Evolutionary conservation across 2,888 invertebrate genomes (phyloP).

Genomic region (Malacosoma neustria): DNA sequence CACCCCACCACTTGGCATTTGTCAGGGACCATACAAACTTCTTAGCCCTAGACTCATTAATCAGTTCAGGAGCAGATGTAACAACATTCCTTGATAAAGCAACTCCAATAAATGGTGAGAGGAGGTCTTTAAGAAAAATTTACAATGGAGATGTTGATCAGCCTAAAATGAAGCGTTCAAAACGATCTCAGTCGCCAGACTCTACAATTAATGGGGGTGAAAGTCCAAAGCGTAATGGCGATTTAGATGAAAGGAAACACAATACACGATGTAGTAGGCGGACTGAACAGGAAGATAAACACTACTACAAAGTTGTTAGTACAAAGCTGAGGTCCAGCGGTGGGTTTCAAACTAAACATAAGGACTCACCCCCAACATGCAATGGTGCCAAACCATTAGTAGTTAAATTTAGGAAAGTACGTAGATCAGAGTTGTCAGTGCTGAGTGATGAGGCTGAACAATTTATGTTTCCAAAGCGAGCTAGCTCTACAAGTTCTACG

Average conservation of each 20-base stretch:
- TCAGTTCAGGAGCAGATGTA: conserved; percentile 78
- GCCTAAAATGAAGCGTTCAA: conserved; percentile 33
- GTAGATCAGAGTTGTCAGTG: conserved; percentile 82
- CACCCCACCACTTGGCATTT: conserved; percentile 83
- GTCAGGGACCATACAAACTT: conserved; percentile 84
- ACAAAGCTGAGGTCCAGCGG: conserved; percentile 79
- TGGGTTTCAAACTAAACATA: conserved; percentile 42
- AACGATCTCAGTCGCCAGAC: conserved; percentile 44
- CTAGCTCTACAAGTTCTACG: conserved; percentile 71
- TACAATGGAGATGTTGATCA: conserved; percentile 50
- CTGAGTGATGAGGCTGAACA: conserved; percentile 91
- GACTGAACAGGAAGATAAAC: conserved; percentile 42
- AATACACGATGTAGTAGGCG: conserved; percentile 49
- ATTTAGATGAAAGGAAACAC: conserved; percentile 39
- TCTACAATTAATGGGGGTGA: conserved; percentile 34
- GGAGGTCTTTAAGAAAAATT: conserved; percentile 46
- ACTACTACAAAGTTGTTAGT: conserved; percentile 83
- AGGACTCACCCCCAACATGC: conserved; percentile 63
- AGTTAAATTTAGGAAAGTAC: conserved; percentile 83
- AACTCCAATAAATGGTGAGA: conserved; percentile 53
- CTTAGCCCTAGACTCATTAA: conserved; percentile 82
- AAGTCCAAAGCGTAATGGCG: conserved; percentile 46
- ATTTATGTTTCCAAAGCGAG: conserved; percentile 86
- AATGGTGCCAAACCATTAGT: conserved; percentile 75
- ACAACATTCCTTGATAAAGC: conserved; percentile 79